phyloP scores from a whole-genome alignment of 2,888 invertebrate species.

The Anoplius nigerrimus region DNA sequence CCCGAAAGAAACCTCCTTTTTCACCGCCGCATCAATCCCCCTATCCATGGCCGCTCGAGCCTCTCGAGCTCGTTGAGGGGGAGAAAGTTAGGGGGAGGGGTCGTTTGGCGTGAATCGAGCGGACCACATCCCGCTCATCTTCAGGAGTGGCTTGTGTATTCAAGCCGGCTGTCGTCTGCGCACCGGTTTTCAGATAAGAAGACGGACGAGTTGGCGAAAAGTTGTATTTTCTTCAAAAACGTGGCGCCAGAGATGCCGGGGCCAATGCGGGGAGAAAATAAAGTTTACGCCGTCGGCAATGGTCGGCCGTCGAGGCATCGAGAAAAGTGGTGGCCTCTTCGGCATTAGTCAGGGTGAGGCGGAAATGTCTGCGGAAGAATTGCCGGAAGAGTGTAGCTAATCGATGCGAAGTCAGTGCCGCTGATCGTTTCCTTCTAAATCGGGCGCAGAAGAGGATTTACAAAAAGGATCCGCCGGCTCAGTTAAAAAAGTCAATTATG shows the following conservation, averaged over 20 bases:
- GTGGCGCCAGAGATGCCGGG: slow-evolving; percentile 54
- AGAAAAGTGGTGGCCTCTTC: slow-evolving; percentile 4
- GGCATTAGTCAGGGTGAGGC: not conserved
- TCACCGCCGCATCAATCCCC: not conserved
- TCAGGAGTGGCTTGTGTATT: slow-evolving; percentile 26
- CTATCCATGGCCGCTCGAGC: too few species aligned
- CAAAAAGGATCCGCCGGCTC: slow-evolving; percentile 39
- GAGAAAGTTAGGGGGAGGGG: too few species aligned
- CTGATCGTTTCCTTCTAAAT: slow-evolving; percentile 25
- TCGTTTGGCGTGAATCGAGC: too few species aligned
- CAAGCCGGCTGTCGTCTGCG: slow-evolving; percentile 50
- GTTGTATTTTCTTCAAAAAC: slow-evolving; percentile 59
- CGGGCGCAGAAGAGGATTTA: slow-evolving; percentile 30
- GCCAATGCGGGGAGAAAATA: slow-evolving; percentile 49
- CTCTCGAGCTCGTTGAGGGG: too few species aligned
- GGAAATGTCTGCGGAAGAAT: slow-evolving; percentile 17
- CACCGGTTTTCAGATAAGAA: slow-evolving; percentile 44
- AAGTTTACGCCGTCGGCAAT: slow-evolving; percentile 38
- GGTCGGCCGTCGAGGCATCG: slow-evolving; percentile 24
- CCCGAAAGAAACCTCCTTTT: not conserved
- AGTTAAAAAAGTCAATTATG: slow-evolving; percentile 57
- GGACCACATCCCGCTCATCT: not conserved
- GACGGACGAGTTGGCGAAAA: slow-evolving; percentile 47
- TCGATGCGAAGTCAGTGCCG: slow-evolving; percentile 22
- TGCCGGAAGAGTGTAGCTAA: not conserved